phyloP scores from a whole-genome alignment of 1,140 invertebrate genomes.

The Ips nitidus region DNA sequence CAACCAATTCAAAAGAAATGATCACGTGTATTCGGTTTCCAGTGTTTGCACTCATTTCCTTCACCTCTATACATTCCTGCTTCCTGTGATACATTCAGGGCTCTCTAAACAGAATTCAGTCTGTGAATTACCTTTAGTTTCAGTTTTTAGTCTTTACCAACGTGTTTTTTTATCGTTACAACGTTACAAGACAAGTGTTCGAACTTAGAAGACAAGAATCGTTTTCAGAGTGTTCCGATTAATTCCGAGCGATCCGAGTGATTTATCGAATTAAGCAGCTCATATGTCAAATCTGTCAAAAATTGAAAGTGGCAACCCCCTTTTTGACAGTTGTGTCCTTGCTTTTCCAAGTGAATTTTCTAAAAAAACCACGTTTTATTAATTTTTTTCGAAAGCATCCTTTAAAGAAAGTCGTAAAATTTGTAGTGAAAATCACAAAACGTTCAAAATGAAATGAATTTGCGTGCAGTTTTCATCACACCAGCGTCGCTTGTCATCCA shows the following conservation, averaged over 20 bases:
- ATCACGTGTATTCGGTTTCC: too few relatives aligned
- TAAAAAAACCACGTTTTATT: not conserved
- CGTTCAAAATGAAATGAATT: conserved; percentile 25
- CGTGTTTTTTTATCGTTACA: too few relatives aligned
- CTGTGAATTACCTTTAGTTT: too few relatives aligned
- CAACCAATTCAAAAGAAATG: too few relatives aligned
- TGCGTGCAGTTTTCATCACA: conserved; percentile 16
- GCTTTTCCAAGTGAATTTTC: not conserved
- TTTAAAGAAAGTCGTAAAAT: not conserved
- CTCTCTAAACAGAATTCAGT: too few relatives aligned
- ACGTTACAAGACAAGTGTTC: too few relatives aligned
- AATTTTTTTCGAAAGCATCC: not conserved
- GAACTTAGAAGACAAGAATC: too few relatives aligned
- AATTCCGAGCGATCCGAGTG: not conserved
- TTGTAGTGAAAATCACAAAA: not conserved
- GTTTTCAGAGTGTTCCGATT: too few relatives aligned
- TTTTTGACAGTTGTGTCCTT: not conserved
- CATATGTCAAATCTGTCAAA: not conserved
- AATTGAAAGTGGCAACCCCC: not conserved
- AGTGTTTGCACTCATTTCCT: too few relatives aligned
- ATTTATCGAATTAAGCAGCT: not conserved
- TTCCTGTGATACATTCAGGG: too few relatives aligned
- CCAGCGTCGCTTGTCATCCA: conserved; percentile 24
- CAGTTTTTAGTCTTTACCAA: too few relatives aligned
- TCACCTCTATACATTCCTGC: too few relatives aligned